Conservation (phyloP, 1,140 invertebrate genomes). For the Harpegnathos saltator region DNA sequence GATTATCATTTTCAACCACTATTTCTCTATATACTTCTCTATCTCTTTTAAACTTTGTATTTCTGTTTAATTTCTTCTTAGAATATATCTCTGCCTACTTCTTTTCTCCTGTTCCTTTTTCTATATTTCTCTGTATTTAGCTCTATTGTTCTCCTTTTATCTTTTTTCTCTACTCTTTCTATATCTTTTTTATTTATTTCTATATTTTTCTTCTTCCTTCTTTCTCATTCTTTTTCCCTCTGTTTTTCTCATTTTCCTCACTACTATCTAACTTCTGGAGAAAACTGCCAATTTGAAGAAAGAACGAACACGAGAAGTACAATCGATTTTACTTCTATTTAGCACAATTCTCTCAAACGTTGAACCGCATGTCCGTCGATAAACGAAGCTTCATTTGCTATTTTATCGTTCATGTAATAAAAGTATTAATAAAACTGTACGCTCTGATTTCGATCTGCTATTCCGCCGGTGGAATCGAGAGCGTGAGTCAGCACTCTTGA, state of each 20-base stretch:
- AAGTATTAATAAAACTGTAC: constrained; percentile 67
- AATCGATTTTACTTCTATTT: constrained; percentile 3
- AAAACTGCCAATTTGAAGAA: not conserved
- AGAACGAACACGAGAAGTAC: not conserved
- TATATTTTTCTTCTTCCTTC: not conserved
- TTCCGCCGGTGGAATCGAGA: not conserved
- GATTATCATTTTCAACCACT: not conserved
- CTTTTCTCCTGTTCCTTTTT: not conserved
- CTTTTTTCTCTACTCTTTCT: not conserved
- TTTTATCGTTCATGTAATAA: constrained; percentile 74
- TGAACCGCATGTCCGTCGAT: constrained; percentile 27
- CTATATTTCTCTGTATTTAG: not conserved
- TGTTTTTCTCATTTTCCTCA: not conserved
- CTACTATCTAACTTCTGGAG: not conserved
- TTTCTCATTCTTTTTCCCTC: not conserved
- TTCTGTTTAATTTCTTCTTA: not conserved
- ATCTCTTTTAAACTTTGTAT: not conserved
- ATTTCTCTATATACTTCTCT: not conserved
- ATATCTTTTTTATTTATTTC: not conserved
- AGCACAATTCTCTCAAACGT: constrained; percentile 28
- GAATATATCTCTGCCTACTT: not conserved
- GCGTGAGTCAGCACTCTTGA: constrained; percentile 6
- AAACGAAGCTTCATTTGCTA: constrained; percentile 63
- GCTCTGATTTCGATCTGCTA: constrained; percentile 43
- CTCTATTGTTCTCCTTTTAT: constrained; percentile 16